Evolutionary conservation across 2,888 invertebrate genomes (phyloP).

Genomic region (Lordiphosa andalusiaca): DNA sequence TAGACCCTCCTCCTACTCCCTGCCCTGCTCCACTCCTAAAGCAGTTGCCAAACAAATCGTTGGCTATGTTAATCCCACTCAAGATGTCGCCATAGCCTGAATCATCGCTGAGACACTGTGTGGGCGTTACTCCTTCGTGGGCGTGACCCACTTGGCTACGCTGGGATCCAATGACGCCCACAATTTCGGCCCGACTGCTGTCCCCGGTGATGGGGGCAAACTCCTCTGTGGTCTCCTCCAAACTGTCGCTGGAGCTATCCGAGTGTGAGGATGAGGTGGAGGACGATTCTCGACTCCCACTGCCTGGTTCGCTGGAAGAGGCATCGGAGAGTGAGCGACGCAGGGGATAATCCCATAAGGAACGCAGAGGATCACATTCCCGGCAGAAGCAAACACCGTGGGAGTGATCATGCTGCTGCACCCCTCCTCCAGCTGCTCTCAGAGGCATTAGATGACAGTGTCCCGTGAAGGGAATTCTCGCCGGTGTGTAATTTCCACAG

Average conservation of each 20-base stretch:
- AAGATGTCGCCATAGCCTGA: constrained; percentile 79
- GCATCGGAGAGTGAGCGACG: constrained; percentile 79
- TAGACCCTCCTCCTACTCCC: constrained; percentile 10
- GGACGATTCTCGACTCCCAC: constrained; percentile 53
- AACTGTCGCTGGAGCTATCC: constrained; percentile 59
- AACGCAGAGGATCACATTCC: constrained; percentile 78
- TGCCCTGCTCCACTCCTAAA: constrained; percentile 30
- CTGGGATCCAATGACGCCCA: constrained; percentile 79
- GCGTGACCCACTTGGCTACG: constrained; percentile 53
- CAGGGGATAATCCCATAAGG: constrained; percentile 80
- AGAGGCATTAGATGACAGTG: constrained; percentile 4
- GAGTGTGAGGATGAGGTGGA: constrained; percentile 60
- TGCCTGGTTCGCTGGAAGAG: constrained; percentile 64
- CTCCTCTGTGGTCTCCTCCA: constrained; percentile 62
- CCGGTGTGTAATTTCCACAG: constrained; percentile 3
- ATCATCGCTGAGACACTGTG: constrained; percentile 69
- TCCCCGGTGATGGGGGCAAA: constrained; percentile 69
- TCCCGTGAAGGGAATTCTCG: constrained; percentile 2
- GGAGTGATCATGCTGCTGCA: constrained; percentile 56
- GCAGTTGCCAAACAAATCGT: constrained; percentile 76
- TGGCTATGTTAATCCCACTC: constrained; percentile 78
- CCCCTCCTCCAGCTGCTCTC: constrained; percentile 1
- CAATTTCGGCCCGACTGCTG: constrained; percentile 74
- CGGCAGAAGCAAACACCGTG: constrained; percentile 74
- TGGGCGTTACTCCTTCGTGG: constrained; percentile 24